phyloP scores from a whole-genome alignment of 2,113 vertebrate genomes.

The Pomatorhinus ruficollis region DNA sequence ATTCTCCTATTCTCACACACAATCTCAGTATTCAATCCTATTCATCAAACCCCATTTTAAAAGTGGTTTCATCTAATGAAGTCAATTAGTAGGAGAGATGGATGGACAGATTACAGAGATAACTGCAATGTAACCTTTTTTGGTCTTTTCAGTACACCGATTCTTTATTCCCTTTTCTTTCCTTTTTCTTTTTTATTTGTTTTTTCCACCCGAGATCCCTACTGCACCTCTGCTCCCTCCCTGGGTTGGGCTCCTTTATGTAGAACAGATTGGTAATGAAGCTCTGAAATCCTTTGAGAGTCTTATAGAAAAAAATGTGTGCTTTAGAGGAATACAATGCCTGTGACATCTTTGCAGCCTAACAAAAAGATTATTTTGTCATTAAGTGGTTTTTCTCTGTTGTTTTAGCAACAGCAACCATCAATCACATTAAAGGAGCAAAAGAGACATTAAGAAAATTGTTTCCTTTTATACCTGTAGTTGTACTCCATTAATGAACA shows the following conservation, averaged over 20 bases:
- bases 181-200: background rate
- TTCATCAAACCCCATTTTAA: background rate
- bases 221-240: background rate
- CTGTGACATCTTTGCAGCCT: background rate
- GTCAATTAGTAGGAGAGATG: background rate
- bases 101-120: background rate
- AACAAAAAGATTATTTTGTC: slow-evolving; percentile 3
- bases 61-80: background rate
- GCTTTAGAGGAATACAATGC: background rate
- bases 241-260: background rate
- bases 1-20: background rate
- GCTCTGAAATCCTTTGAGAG: background rate
- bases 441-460: background rate
- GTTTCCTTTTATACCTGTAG: slow-evolving; percentile 6
- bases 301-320: background rate
- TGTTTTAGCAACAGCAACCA: slow-evolving; percentile 6
- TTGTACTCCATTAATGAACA: slow-evolving; percentile 4
- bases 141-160: background rate
- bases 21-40: background rate
- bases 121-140: background rate
- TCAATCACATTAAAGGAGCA: background rate
- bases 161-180: background rate
- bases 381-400: slow-evolving; percentile 5
- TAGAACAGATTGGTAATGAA: background rate
- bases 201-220: background rate